A percentile compares a stretch with the other conserved stretches of the same genome.
Conservation (phyloP, 2,113 vertebrate species). For the Tachuris rubrigastra region DNA sequence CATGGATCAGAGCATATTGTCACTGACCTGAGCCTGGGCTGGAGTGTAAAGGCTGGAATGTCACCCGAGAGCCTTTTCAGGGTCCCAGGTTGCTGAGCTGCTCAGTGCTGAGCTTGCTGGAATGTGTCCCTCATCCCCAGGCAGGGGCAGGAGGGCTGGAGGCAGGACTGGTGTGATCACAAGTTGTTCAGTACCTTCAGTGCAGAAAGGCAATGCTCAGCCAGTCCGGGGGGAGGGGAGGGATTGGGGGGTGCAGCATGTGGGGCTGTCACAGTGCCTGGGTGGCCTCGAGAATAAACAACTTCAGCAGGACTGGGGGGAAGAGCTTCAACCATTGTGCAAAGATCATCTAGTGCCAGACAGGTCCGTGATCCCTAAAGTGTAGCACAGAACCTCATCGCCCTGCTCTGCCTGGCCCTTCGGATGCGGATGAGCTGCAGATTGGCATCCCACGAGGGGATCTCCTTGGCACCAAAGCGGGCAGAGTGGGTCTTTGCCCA, state of each 20-base stretch:
- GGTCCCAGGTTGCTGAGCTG: background rate
- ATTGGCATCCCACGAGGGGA: rapidly evolving
- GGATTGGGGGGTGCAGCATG: background rate
- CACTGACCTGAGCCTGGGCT: background rate
- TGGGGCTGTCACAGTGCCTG: background rate
- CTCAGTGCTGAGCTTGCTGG: background rate
- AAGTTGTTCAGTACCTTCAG: background rate
- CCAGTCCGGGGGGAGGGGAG: background rate
- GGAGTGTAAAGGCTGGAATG: rapidly evolving
- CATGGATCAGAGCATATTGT: rapidly evolving
- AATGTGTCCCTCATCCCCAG: rapidly evolving
- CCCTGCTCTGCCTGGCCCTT: background rate
- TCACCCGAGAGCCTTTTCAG: background rate
- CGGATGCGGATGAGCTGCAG: background rate
- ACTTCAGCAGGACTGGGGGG: background rate
- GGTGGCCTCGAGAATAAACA: background rate
- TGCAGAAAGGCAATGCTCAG: background rate
- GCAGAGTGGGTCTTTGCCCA: background rate
- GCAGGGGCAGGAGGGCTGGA: background rate
- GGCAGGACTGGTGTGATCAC: background rate
- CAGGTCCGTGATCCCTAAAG: background rate
- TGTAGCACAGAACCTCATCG: background rate
- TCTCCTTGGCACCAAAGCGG: background rate
- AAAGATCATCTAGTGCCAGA: background rate
- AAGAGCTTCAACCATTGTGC: background rate